Evolutionary conservation across 2,888 invertebrate genomes (phyloP), one percentile per base, ranked within the genome.

Genomic region (Drosophila paranaensis): DNA sequence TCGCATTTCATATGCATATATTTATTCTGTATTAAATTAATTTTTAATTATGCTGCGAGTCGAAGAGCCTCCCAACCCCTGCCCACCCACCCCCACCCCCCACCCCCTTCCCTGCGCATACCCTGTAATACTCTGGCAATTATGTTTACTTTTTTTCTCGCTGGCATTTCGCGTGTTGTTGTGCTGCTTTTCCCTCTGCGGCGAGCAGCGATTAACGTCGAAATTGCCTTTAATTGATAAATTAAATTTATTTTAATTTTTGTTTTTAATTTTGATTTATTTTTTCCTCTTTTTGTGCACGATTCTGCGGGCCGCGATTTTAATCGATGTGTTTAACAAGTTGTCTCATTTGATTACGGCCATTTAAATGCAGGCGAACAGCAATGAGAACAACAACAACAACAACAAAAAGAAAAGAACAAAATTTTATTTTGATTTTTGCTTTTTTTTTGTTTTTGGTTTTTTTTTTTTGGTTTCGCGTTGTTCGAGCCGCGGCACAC

Each of bases 191-290:
- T 78, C 62, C 51, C 67, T 42, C 48, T 46, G 45, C 50, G 53
- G 54, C 39, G 45, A 13, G 51, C 39, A 13, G 39, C 48, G 58
- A 58, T 58, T 48, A 58, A 58, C 61, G 51, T 51, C 68, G 61
- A 63, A 88, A 84, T 88, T 84, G 80, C 69, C 74, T 84, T 85
- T 82, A 84, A 88, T 88, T 85, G 80, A 79, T 85, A 71, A 50
- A 33, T 30, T 46, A 14, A 30, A 30, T 6, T 6, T 46, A 14
- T 43, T 43, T 50, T 50, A 16, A 16, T 33, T 16, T 20, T 20
- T 20, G 2, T 20, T 20, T 20, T n/a, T n/a, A n/a, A n/a, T n/a
- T n/a, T n/a, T n/a, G n/a, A 20, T 20, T 20, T 20, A 1, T 20
- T 20, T 20, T 20, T 20, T 20, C 20, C 20, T 20, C 1, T 2